Evolutionary conservation across 2,888 invertebrate species (phyloP), one percentile per base, ranked within the genome.

Genomic region (Parthenolecanium corni): DNA sequence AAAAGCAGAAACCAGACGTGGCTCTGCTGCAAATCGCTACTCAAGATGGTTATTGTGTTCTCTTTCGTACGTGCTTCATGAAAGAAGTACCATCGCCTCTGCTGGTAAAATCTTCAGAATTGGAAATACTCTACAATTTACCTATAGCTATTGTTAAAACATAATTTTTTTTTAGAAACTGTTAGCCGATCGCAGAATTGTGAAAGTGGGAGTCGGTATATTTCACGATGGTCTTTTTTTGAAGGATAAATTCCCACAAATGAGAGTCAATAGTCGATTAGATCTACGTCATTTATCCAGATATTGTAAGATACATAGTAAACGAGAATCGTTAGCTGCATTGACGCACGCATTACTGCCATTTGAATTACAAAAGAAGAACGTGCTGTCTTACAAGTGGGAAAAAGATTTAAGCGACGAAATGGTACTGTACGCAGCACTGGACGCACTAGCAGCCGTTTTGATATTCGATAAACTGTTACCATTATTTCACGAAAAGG

Each of bases 131-230:
- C 6, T 6, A 14, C 38, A 9, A 11, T 14, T 14, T 6, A 38
- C 38, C 38, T 6, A 38, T 38, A 20, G 3, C 5, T 16, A 42
- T 44, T 44, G 18, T 11, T 4, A 2, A 6, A 1, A 6, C 1
- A 18, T 52, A 23, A 38, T 38, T 44, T 3, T 5, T 16, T 61
- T 51, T 9, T 16, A 61, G 61, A 40, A 49, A 21, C 38, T 61
- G 21, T 16, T 61, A n/a, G 49, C 38, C 9, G 61, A 61, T 23
- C 20, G 31, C 25, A 51, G 36, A 16, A 51, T 61, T 18, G 23
- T 61, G 5, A 61, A 61, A 61, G 61, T 61, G 9, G 61, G 61
- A 16, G 61, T 61, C n/a, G 61, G 61, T 23, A 61, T 61, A 21
- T 51, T 23, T 12, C 18, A 38, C 31, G 61, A 61, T 38, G 61